Conservation (phyloP, 1,140 invertebrate genomes). For the Zaprionus capensis region DNA sequence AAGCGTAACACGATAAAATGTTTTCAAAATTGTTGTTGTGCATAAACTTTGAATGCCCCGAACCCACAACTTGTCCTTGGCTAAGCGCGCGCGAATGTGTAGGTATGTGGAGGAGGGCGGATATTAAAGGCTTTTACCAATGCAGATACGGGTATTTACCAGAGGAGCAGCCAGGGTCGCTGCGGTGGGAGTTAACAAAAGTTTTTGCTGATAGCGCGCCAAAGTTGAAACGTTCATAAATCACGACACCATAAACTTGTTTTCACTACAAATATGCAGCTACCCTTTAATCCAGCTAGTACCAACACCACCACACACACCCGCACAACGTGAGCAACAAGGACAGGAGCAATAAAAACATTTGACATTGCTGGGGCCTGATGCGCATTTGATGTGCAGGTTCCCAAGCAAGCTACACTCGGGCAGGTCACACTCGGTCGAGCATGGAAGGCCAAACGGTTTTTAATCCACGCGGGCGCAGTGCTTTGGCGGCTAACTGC, state of each 20-base stretch:
- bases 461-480: constrained; percentile 61
- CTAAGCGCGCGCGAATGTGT: background rate
- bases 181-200: constrained; percentile 56
- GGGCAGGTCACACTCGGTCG: background rate
- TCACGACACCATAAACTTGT: constrained; percentile 79
- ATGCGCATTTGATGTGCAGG: constrained; percentile 47
- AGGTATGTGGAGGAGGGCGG: constrained; percentile 34
- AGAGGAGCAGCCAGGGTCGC: constrained; percentile 36
- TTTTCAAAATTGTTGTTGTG: constrained; percentile 68
- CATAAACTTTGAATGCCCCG: constrained; percentile 68
- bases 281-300: constrained; percentile 21
- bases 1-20: constrained; percentile 82
- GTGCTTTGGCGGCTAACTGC: constrained; percentile 49
- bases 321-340: background rate
- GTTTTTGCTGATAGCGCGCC: constrained; percentile 77
- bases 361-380: constrained; percentile 32
- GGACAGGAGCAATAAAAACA: constrained; percentile 7
- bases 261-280: constrained; percentile 75
- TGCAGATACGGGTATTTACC: constrained; percentile 54
- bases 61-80: constrained; percentile 76
- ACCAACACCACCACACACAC: constrained; percentile 4
- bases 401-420: constrained; percentile 17
- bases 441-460: constrained; percentile 50
- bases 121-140: constrained; percentile 68
- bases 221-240: constrained; percentile 82